Base-by-base conservation (phyloP, 1,140 invertebrate genomes). In the Drosophila insularis region DNA sequence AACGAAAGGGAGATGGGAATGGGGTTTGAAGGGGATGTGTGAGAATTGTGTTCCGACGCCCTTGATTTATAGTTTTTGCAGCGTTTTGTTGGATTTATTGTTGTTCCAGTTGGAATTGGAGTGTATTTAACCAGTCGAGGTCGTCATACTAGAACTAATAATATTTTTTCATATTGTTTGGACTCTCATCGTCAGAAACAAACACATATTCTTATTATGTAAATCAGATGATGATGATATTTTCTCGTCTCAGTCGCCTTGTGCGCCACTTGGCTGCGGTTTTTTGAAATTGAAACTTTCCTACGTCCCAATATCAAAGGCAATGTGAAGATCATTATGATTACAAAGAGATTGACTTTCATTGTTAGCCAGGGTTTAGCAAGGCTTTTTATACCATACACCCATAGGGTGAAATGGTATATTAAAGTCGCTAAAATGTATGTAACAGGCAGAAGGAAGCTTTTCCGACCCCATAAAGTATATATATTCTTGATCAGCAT, bases 251-350 rank as follows among this genome's bases (percentile, higher is more conserved):
- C 10, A 23, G 27, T 68, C 73, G 81, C 82, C 82, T 86, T 86
- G 79, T 73, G 46, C 53, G 79, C 67, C 82, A 86, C 84, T 86
- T 82, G 81, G 62, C 39, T 85, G 82, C 79, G 82, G 82, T 82
- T 77, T 78, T 82, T 77, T 78, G 82, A 82, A 86, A 86, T 68
- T 82, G 79, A 87, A 76, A 82, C 82, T 66, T 74, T 78, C 58
- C 14, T 46, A 19, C 3, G 19, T 19, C 14, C 32, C 35, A 61
- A 43, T 35, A 23, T 35, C 21, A n/a, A 61, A 40, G 17, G 40
- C 27, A 27, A 27, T 27, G 59, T 40, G 59, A 61, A 40, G 23
- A 35, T 43, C 43, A 17, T 50, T 14, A n/a, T 50, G 17, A 21
- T 50, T 21, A 46, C 17, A 14, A 50, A 56, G 39, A 69, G 53